Base-by-base conservation (phyloP, 2,797 vertebrate species). In the Enteromius treurensis region DNA sequence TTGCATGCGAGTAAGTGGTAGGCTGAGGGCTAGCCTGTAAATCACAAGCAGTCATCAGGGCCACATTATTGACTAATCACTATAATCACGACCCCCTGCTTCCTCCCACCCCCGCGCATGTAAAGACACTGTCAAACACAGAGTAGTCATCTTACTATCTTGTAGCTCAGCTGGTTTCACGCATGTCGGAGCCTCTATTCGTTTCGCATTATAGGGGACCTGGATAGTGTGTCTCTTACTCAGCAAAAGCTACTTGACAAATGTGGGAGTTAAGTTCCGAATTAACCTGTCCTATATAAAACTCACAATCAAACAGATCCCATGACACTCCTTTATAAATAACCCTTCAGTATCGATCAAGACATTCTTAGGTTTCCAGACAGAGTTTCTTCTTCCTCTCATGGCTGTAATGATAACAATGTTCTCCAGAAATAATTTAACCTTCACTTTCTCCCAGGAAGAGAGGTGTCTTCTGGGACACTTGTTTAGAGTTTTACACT, bases 261-360 rank as follows among this genome's bases (percentile, higher is more conserved):
- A 90, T 87, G 74, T 79, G 77, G 53, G 64, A 71, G 73, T 4
- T 78, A 47, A 77, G 83, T 84, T 86, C 88, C 70, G 81, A 81
- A 88, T 86, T 62, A 86, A 86, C 75, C 70, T 42, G 81, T 76
- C 42, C 73, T 82, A 85, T 89, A 85, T 90, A 88, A 90, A 86
- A 85, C 71, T 60, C 70, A 68, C 78, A 86, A 70, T 78, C 85
- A 86, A 86, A 82, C 87, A 85, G 87, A 89, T 88, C 87, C 77
- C 82, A 55, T 86, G 82, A 85, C 84, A 87, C 53, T 53, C 84
- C 81, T 91, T 91, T 90, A 93, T 88, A 91, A 94, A 94, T 93
- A 93, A 77, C 83, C 77, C 21, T 78, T 71, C 76, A 11, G 5
- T 91, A 94, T 94, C 77, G 93, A 94, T 92, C 89, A 90, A 83